phyloP scores from a whole-genome alignment of 2,888 invertebrate species.

The Tetranychus piercei region DNA sequence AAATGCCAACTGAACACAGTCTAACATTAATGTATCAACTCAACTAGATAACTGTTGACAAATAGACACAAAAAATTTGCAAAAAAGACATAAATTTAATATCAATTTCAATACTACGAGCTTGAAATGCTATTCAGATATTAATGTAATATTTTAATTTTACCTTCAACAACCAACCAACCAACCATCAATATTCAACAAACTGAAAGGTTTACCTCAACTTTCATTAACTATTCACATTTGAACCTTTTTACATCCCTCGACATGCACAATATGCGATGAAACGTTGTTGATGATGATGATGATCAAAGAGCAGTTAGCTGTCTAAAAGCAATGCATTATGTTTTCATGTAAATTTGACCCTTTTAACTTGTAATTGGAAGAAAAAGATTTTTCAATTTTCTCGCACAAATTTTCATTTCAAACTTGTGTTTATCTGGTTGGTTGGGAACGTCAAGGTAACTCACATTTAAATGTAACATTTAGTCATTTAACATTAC shows the following conservation, averaged over 20 bases:
- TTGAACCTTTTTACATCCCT: neutral
- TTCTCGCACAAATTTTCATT: neutral
- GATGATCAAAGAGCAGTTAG: neutral
- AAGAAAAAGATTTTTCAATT: neutral
- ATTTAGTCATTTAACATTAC: neutral
- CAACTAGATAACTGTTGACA: too few species aligned
- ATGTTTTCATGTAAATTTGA: neutral
- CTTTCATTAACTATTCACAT: neutral
- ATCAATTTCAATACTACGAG: too few species aligned
- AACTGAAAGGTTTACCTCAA: neutral
- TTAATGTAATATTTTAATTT: neutral
- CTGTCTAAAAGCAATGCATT: neutral
- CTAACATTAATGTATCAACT: too few species aligned
- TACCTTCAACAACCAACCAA: neutral
- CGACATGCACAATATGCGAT: neutral
- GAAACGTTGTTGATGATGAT: neutral
- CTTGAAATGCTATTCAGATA: too few species aligned
- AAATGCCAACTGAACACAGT: too few species aligned
- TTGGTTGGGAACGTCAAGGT: neutral
- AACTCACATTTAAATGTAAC: neutral
- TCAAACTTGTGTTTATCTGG: conserved; percentile 1
- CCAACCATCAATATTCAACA: neutral
- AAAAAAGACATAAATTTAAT: too few species aligned
- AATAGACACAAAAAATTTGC: too few species aligned
- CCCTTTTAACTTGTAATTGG: neutral